Evolutionary conservation across 2,113 vertebrate species (phyloP).

Genomic region (Cephalopholis sonnerati): DNA sequence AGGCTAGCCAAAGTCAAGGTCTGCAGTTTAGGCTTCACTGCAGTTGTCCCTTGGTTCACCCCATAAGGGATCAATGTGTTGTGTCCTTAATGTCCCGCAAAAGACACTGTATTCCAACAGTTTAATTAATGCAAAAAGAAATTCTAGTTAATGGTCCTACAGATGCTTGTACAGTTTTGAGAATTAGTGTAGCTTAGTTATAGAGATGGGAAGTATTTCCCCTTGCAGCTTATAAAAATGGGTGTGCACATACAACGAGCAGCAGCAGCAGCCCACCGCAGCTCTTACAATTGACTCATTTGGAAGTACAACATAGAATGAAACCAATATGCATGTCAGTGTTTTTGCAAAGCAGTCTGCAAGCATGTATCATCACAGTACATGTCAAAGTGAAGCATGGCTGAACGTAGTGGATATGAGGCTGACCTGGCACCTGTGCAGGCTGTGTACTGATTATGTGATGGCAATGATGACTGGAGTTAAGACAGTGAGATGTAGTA

Average conservation of each 20-base stretch:
- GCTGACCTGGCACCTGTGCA: slow-evolving; percentile 14
- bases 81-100: slow-evolving; percentile 36
- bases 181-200: background rate
- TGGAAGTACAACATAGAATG: background rate
- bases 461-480: background rate
- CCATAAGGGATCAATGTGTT: slow-evolving; percentile 32
- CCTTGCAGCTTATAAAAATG: background rate
- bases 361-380: background rate
- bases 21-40: slow-evolving; percentile 63
- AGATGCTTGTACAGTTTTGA: background rate
- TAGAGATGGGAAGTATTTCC: background rate
- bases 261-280: too few species aligned
- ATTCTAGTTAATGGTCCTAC: background rate
- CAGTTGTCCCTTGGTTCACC: slow-evolving; percentile 70
- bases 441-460: background rate
- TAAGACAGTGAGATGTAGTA: background rate
- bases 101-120: background rate
- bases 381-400: background rate
- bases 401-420: background rate
- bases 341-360: background rate
- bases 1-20: slow-evolving; percentile 59
- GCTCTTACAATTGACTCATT: background rate
- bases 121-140: background rate
- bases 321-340: background rate
- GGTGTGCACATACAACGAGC: too few species aligned